Conservation (phyloP, 2,113 vertebrate genomes). For the Sminthopsis crassicaudata region DNA sequence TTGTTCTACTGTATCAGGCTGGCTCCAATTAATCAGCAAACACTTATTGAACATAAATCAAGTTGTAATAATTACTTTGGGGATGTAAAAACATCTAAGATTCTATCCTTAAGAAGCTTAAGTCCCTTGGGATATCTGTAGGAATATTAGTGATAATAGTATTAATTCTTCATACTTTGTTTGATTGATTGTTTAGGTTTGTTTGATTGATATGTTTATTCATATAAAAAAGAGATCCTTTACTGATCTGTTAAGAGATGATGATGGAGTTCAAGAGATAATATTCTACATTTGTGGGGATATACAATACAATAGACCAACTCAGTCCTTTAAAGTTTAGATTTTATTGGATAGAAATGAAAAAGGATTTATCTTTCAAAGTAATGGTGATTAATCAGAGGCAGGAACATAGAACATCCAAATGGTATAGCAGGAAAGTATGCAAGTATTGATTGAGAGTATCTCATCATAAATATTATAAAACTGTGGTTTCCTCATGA, state of each 20-base stretch:
- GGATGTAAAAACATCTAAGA: neutral
- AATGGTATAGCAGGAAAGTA: neutral
- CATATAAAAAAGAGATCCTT: no score
- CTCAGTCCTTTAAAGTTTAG: slow-evolving; percentile 3
- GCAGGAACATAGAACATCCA: neutral
- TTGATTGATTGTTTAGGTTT: neutral
- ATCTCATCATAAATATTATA: neutral
- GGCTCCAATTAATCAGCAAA: neutral
- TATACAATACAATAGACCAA: neutral
- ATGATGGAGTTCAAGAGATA: neutral
- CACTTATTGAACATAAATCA: neutral
- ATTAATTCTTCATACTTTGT: neutral
- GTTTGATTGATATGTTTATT: no score
- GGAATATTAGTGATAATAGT: neutral
- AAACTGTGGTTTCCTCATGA: neutral
- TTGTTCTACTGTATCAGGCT: neutral
- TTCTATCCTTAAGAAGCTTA: neutral
- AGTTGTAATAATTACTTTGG: neutral
- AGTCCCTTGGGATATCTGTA: neutral
- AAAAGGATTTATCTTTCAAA: slow-evolving; percentile 6
- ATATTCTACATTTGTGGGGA: neutral
- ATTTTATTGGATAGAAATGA: slow-evolving; percentile 27
- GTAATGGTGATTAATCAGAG: slow-evolving; percentile 10
- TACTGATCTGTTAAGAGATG: neutral
- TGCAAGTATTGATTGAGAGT: slow-evolving; percentile 2